These are phyloP conservation scores for Thaleichthys pacificus DNA, from an alignment of 2,797 vertebrate species.

Conservation along the genomic window DNA sequence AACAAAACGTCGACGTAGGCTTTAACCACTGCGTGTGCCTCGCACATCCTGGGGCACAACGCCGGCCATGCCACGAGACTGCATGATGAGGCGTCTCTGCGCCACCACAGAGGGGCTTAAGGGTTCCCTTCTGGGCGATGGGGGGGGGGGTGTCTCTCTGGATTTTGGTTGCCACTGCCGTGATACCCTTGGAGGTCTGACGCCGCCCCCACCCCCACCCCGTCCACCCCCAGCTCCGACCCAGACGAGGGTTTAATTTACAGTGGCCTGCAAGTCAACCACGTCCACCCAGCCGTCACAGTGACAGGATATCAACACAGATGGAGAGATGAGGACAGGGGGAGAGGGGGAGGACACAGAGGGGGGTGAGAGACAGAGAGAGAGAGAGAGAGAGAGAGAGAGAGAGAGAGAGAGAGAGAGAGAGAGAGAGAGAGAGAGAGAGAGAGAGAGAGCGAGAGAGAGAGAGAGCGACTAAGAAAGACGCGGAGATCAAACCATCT, in stretches of 20 bases:
- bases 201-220: too few species aligned
- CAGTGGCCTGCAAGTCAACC: slow-evolving; percentile 34
- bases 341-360: slow-evolving; percentile 1
- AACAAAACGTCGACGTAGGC: background rate
- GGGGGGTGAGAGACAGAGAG: background rate
- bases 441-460: too few species aligned
- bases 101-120: too few species aligned
- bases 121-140: background rate
- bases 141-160: background rate
- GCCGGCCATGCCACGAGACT: too few species aligned
- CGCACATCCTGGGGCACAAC: too few species aligned
- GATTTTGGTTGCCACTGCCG: too few species aligned
- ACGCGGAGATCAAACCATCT: background rate
- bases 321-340: background rate
- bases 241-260: slow-evolving; percentile 35
- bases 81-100: too few species aligned
- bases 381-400: background rate
- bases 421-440: slow-evolving; percentile 5
- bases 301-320: slow-evolving; percentile 24
- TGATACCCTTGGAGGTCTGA: background rate
- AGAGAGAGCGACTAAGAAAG: too few species aligned
- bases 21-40: too few species aligned
- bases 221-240: slow-evolving; percentile 12
- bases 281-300: slow-evolving; percentile 28
- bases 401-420: background rate